Evolutionary conservation across 2,888 invertebrate species (phyloP), one percentile per base, ranked within the genome.

Genomic region (Brachyptera risi): DNA sequence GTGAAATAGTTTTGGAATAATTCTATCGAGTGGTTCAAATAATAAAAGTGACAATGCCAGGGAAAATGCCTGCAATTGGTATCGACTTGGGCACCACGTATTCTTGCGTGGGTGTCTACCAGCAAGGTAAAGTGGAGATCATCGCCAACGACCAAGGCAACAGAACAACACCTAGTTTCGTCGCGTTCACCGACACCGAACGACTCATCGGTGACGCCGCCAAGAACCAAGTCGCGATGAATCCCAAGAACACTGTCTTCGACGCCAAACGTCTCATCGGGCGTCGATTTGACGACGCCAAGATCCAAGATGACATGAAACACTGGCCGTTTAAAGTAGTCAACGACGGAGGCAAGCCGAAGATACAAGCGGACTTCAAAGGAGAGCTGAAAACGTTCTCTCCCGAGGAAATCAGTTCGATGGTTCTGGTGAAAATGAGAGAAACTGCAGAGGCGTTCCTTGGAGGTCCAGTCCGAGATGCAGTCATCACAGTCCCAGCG

Each of bases 381-480:
- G 63, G 26, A n/a, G 31, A 54, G 23, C 1, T 15, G 60, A 96
- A 96, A 75, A 83, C 83, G 58, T 95, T 95, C 81, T 89, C 86
- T 77, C 92, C 94, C 0, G 94, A 95, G 76, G 94, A 94, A 79
- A 86, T 95, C 66, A 90, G 90, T 71, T 92, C 92, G 38, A 94
- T 94, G 94, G 92, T 95, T 57, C 80, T 96, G 65, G 87, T 85
- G 23, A 95, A 95, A 74, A 95, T 95, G 95, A 94, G 92, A 83
- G 90, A 92, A 77, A 90, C 88, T 56, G 92, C 92, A 42, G 92
- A 92, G 76, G 90, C 90, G 1, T 92, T 88, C 74, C 80, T 92
- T 68, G 96, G 96, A 64, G 86, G 87, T 72, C 82, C 84, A 40
- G 88, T 94, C 63, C 86, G 84, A 66, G 89, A 93, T 73, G 92